These are phyloP conservation scores for Mastacembelus armatus DNA, from an alignment of 2,797 vertebrate genomes.

Conservation along the genomic window DNA sequence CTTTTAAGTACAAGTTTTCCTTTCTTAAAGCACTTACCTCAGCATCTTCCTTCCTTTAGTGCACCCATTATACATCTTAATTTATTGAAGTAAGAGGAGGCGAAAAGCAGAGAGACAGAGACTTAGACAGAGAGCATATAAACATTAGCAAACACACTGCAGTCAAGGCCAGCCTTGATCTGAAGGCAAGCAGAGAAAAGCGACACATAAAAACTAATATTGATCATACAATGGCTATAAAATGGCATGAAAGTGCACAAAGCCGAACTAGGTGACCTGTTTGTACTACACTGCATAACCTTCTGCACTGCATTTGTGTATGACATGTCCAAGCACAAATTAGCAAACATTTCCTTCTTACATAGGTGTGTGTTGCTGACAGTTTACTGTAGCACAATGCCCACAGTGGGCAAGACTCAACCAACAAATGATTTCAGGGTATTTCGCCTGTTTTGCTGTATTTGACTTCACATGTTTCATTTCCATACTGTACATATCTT, in stretches of 20 bases:
- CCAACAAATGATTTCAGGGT: neutral
- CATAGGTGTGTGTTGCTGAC: neutral
- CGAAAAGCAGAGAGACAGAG: constrained; percentile 1
- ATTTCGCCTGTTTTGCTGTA: constrained; percentile 17
- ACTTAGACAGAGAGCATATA: neutral
- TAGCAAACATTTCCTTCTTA: neutral
- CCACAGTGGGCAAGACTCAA: neutral
- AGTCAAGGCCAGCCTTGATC: constrained; percentile 2
- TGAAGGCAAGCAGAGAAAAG: constrained; percentile 13
- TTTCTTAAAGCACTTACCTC: neutral
- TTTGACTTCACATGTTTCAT: constrained; percentile 4
- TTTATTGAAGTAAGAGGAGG: constrained; percentile 10
- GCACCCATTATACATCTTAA: neutral
- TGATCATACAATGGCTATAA: constrained; percentile 11
- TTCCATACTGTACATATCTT: neutral
- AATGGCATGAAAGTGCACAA: constrained; percentile 49
- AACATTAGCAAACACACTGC: neutral
- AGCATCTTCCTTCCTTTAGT: constrained; percentile 11
- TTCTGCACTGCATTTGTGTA: constrained; percentile 3
- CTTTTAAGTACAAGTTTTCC: neutral
- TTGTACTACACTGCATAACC: neutral
- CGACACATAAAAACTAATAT: constrained; percentile 29
- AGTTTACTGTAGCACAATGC: neutral
- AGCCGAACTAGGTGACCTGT: neutral
- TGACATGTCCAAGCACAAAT: constrained; percentile 46